Conservation (phyloP, 2,888 invertebrate species). For the Euplexia lucipara region DNA sequence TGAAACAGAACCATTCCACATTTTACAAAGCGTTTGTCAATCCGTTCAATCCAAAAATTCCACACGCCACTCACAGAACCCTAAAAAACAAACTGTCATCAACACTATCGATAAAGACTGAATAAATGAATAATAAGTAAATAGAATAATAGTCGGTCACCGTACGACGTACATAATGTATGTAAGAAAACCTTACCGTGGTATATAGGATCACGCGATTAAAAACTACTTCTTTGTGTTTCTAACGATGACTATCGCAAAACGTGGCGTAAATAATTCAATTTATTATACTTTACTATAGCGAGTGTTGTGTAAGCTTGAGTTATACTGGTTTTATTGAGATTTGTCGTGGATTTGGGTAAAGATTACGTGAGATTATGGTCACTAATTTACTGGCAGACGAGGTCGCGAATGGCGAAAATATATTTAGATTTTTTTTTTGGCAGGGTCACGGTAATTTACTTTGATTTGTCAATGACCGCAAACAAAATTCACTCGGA, state of each 20-base stretch:
- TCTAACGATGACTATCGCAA: conserved; percentile 66
- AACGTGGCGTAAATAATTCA: conserved; percentile 63
- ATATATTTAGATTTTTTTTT: conserved; percentile 23
- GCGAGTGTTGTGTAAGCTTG: conserved; percentile 40
- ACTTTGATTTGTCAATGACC: conserved; percentile 20
- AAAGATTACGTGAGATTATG: conserved; percentile 51
- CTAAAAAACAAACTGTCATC: conserved; percentile 69
- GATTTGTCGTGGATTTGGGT: conserved; percentile 37
- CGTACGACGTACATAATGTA: conserved; percentile 49
- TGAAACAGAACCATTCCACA: no score
- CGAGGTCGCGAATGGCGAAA: conserved; percentile 30
- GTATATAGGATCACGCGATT: conserved; percentile 64
- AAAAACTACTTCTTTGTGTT: conserved; percentile 58
- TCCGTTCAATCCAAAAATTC: conserved; percentile 14
- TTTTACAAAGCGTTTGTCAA: no score
- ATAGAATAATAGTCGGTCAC: conserved; percentile 63
- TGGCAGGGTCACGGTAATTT: conserved; percentile 21
- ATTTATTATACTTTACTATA: conserved; percentile 58
- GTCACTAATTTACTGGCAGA: conserved; percentile 25
- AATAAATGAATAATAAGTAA: conserved; percentile 80
- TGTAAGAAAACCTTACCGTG: conserved; percentile 33
- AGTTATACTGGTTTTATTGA: conserved; percentile 55
- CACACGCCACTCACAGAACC: conserved; percentile 22
- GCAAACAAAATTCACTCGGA: background rate
- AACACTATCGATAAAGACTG: conserved; percentile 73